These are phyloP conservation scores for Chelon labrosus DNA, from an alignment of 2,797 vertebrate genomes.

Conservation along the genomic window DNA sequence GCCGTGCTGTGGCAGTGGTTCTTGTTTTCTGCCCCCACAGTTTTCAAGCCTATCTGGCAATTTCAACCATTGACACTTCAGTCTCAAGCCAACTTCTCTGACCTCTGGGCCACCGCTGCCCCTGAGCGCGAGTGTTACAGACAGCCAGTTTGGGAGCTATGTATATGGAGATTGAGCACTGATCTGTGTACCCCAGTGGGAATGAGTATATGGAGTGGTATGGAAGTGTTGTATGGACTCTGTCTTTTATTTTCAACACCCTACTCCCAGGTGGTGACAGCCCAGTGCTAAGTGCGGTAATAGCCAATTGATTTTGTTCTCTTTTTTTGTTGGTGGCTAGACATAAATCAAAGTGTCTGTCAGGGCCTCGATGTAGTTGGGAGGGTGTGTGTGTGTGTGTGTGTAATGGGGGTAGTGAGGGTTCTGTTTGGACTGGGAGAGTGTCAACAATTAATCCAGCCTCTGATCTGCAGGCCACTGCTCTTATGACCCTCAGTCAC, in stretches of 20 bases:
- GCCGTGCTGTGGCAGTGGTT: constrained; percentile 21
- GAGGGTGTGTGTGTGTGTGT: constrained; percentile 48
- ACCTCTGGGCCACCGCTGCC: constrained; percentile 56
- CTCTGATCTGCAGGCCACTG: constrained; percentile 85
- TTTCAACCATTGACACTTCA: constrained; percentile 61
- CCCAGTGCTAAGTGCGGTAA: constrained; percentile 95
- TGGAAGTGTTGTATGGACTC: constrained; percentile 81
- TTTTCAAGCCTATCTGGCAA: constrained; percentile 57
- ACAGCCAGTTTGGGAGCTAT: constrained; percentile 59
- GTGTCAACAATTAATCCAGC: constrained; percentile 94
- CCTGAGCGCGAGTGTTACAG: constrained; percentile 59
- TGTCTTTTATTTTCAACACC: constrained; percentile 94
- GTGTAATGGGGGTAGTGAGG: constrained; percentile 72
- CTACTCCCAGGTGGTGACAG: constrained; percentile 93
- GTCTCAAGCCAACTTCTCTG: constrained; percentile 61
- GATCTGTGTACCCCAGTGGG: constrained; percentile 74
- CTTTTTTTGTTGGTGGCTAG: constrained; percentile 92
- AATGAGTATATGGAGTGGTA: constrained; percentile 72
- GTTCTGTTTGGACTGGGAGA: constrained; percentile 90
- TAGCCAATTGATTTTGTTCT: constrained; percentile 98
- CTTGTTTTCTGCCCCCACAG: constrained; percentile 44
- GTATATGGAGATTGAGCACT: constrained; percentile 78
- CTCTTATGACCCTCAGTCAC: constrained; percentile 76
- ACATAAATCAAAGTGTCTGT: constrained; percentile 97
- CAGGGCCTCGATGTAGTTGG: constrained; percentile 80